Evolutionary conservation across 2,797 vertebrate genomes (phyloP).

Genomic region (Melanotaenia parkinsoni): DNA sequence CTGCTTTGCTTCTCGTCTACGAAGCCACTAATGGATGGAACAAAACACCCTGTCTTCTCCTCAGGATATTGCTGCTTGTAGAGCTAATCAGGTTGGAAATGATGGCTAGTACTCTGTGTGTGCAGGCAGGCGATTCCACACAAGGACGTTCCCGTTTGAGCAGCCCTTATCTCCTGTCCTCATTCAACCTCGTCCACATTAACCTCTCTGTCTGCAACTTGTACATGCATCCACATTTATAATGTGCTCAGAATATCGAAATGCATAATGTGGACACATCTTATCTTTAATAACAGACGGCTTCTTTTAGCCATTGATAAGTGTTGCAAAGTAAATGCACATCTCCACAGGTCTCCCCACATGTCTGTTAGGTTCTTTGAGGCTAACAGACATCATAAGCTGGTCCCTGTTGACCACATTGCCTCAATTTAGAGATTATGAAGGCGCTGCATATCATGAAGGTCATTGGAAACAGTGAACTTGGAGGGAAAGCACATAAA

Average conservation of each 20-base stretch:
- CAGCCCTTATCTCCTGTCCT: slow-evolving; percentile 58
- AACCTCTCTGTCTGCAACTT: slow-evolving; percentile 37
- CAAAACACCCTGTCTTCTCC: slow-evolving; percentile 63
- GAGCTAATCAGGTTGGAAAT: slow-evolving; percentile 70
- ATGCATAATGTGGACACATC: slow-evolving; percentile 14
- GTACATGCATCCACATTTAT: slow-evolving; percentile 29
- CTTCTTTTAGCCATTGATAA: slow-evolving; percentile 33
- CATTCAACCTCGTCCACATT: slow-evolving; percentile 43
- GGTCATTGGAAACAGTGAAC: slow-evolving; percentile 28
- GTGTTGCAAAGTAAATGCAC: slow-evolving; percentile 13
- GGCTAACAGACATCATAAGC: slow-evolving; percentile 30
- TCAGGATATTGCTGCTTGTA: slow-evolving; percentile 72
- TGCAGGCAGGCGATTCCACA: slow-evolving; percentile 17
- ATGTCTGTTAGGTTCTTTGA: slow-evolving; percentile 34
- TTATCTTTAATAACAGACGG: slow-evolving; percentile 41
- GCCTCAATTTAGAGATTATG: slow-evolving; percentile 31
- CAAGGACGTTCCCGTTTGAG: slow-evolving; percentile 41
- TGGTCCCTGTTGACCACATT: slow-evolving; percentile 35
- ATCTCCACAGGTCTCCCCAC: slow-evolving; percentile 11
- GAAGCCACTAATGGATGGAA: slow-evolving; percentile 63
- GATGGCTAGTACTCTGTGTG: slow-evolving; percentile 27
- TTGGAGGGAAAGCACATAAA: slow-evolving; percentile 26
- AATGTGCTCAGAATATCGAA: slow-evolving; percentile 20
- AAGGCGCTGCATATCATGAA: slow-evolving; percentile 25
- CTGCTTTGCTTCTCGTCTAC: slow-evolving; percentile 55